phyloP scores from a whole-genome alignment of 1,140 invertebrate species.

The Listronotus oregonensis region DNA sequence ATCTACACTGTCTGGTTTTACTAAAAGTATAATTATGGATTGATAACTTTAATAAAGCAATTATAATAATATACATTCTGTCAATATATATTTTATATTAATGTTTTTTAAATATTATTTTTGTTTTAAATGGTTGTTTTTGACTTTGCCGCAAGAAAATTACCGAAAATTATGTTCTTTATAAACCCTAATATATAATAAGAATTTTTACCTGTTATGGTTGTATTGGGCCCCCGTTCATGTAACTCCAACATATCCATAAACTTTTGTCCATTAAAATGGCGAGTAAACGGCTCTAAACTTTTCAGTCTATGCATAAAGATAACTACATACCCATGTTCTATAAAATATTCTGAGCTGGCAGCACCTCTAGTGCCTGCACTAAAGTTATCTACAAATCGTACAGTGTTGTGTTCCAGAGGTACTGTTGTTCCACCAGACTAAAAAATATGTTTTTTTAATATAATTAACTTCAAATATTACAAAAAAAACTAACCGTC shows the following conservation, averaged over 20 bases:
- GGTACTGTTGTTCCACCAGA: constrained; percentile 97
- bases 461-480: not conserved
- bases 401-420: constrained; percentile 93
- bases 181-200: too few species aligned
- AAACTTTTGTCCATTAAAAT: constrained; percentile 79
- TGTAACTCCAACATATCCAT: constrained; percentile 79
- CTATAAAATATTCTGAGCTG: constrained; percentile 94
- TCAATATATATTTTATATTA: too few species aligned
- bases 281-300: constrained; percentile 86
- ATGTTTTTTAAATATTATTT: too few species aligned
- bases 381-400: constrained; percentile 99
- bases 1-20: constrained; percentile 71
- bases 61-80: constrained; percentile 1
- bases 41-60: not conserved
- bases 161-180: too few species aligned
- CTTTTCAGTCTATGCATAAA: constrained; percentile 83
- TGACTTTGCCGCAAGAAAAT: too few species aligned
- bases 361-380: constrained; percentile 91
- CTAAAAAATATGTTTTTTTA: constrained; percentile 58
- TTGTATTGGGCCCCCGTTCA: constrained; percentile 64
- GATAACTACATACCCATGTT: constrained; percentile 78
- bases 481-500: constrained; percentile 66
- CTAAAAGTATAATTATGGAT: constrained; percentile 55
- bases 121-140: too few species aligned
- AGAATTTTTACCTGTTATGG: constrained; percentile 63